Conservation (phyloP, 2,113 vertebrate genomes). For the Falco punctatus region DNA sequence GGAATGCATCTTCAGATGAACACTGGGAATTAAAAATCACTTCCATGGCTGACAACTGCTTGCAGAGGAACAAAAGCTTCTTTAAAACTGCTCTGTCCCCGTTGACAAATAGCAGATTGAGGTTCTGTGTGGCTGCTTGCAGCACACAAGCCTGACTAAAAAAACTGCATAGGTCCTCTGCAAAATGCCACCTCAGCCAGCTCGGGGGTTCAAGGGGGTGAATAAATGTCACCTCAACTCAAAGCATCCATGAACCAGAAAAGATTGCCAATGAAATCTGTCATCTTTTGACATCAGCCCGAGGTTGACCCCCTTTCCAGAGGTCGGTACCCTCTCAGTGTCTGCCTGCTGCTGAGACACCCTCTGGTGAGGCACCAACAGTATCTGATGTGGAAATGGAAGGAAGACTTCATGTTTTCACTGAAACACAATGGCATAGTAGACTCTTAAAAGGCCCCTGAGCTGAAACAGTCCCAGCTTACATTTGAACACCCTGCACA, state of each 20-base stretch:
- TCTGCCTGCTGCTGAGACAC: neutral
- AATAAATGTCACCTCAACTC: neutral
- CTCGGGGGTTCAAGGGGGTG: rapidly evolving
- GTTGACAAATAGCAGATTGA: neutral
- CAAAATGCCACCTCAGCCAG: rapidly evolving
- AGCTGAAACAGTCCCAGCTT: neutral
- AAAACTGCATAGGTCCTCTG: neutral
- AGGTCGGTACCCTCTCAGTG: rapidly evolving
- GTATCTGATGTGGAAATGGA: neutral
- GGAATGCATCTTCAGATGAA: neutral
- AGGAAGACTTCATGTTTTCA: neutral
- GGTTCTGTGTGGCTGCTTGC: neutral
- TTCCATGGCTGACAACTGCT: neutral
- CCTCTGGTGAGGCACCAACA: neutral
- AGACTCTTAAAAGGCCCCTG: neutral
- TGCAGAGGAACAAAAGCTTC: neutral
- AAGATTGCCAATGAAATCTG: neutral
- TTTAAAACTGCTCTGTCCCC: neutral
- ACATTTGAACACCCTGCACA: neutral
- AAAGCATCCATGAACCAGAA: neutral
- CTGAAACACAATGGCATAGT: neutral
- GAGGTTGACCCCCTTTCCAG: neutral
- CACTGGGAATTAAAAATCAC: neutral
- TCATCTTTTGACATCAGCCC: neutral
- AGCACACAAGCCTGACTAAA: neutral